Evolutionary conservation across 2,113 vertebrate genomes (phyloP), one percentile per base, ranked within the genome.

Genomic region (Jacana jacana): DNA sequence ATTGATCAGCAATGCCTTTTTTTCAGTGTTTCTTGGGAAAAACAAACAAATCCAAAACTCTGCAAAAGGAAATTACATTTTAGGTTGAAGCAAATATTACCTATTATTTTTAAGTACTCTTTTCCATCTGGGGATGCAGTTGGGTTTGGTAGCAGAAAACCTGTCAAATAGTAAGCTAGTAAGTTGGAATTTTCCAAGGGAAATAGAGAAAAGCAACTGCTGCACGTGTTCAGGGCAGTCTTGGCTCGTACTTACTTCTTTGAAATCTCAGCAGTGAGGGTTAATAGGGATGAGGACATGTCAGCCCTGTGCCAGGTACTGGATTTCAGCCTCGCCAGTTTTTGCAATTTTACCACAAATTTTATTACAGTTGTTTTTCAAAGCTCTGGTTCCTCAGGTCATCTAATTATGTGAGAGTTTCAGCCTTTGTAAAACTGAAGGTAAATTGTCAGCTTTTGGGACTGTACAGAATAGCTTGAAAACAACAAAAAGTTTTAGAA

Each of bases 381-480:
- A 69, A 94, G 79, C 61, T 90, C 83, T 78, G 31, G 37, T 80
- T 88, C 91, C 69, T 86, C 18, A 2, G 35, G 42, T 48, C 80
- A 77, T 93, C 61, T 81, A 81, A 81, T 90, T 92, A 84, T 1
- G 13, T 48, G 64, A 86, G 81, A 84, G 60, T 88, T 95, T 86
- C 88, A 54, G 72, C 20, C 2, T 90, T 84, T 68, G 63, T 78
- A 81, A 83, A 91, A 54, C 58, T 81, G 75, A 86, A 97, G 92
- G 83, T 93, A 84, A 84, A 84, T 44, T 75, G 83, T 64, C 89
- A 94, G 49, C 80, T 96, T 78, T 76, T 49, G 61, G 75, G 86
- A 91, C 81, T 37, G 40, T 39, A 61, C 20, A 49, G n/a, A 93
- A 78, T 24, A 65, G 37, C 65, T 86, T 83, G 52, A 90, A 96